A percentile compares a stretch with the other conserved stretches of the same genome.
phyloP scores from a whole-genome alignment of 2,888 invertebrate species.

The Stictocephala bisonia region DNA sequence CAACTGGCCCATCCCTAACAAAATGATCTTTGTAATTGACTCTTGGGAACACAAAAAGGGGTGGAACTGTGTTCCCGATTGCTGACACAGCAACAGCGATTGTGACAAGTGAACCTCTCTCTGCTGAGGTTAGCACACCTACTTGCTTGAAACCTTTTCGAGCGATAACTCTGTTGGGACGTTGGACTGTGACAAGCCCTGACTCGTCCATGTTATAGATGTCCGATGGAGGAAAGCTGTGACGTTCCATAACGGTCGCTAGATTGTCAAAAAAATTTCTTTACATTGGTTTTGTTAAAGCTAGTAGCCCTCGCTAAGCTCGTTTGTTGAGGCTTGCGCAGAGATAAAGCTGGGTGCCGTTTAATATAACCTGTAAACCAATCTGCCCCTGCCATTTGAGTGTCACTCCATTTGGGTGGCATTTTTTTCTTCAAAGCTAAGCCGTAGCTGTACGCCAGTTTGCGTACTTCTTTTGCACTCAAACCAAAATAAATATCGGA shows the following conservation, averaged over 20 bases:
- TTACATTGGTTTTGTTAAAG: constrained; percentile 44
- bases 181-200: constrained; percentile 53
- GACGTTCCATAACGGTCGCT: constrained; percentile 41
- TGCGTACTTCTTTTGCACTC: constrained; percentile 49
- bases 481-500: constrained; percentile 41
- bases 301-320: constrained; percentile 34
- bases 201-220: constrained; percentile 56
- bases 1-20: neutral
- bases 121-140: neutral
- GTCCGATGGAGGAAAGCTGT: constrained; percentile 44
- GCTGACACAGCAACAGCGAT: neutral
- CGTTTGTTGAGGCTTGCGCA: constrained; percentile 23
- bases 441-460: constrained; percentile 52
- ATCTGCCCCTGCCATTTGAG: constrained; percentile 46
- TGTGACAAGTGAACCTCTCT: constrained; percentile 2
- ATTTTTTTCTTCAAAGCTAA: constrained; percentile 29
- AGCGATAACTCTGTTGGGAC: neutral
- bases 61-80: neutral
- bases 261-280: no score
- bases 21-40: neutral
- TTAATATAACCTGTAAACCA: constrained; percentile 28
- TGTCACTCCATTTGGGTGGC: constrained; percentile 50
- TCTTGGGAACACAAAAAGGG: neutral
- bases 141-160: neutral
- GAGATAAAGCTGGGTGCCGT: constrained; percentile 2